Evolutionary conservation across 2,797 vertebrate species (phyloP), one percentile per base, ranked within the genome.

Genomic region (Hipposideros larvatus): DNA sequence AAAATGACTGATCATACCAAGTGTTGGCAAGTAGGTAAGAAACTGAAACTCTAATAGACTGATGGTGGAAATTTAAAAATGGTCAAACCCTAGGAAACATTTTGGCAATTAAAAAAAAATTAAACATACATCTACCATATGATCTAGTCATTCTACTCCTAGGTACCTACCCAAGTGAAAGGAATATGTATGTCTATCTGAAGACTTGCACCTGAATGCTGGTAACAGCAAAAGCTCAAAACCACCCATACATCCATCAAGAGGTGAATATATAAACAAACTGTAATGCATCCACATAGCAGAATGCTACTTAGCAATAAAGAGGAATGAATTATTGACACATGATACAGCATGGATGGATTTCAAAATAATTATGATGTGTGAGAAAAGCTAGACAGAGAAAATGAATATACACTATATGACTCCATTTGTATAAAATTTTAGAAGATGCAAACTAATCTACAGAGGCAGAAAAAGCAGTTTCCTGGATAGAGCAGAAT

Each of bases 291-390:
- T 79, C 59, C 61, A 11, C 86, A 13, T 18, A 18, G 0, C 65
- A 6, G n/a, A 71, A 41, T 74, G 53, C n/a, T 70, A 11, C 16
- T 78, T 89, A 61, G 34, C 41, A 90, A 19, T 74, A 53, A 71
- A 68, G 34, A 85, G 82, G 77, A 94, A 74, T 21, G 15, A 48
- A 77, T 59, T 80, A 31, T 59, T 75, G 21, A 57, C 70, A 77
- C 28, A 48, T 48, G 11, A 31, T 83, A 19, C 41, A 85, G 11
- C 37, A 51, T 57, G 18, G 41, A 41, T 65, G 22, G 19, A 85
- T 84, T 96, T 78, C 51, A 93, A n/a, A 93, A 79, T 61, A 79
- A 82, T 34, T 68, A 41, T 22, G 13, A 78, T 66, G 4, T 55
- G 1, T 94, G 51, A 65, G 74, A 91, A 73, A 79, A 95, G 34